A percentile compares a stretch with the other conserved stretches of the same genome.
phyloP scores from a whole-genome alignment of 2,888 invertebrate species.

The Pheosia gnoma region DNA sequence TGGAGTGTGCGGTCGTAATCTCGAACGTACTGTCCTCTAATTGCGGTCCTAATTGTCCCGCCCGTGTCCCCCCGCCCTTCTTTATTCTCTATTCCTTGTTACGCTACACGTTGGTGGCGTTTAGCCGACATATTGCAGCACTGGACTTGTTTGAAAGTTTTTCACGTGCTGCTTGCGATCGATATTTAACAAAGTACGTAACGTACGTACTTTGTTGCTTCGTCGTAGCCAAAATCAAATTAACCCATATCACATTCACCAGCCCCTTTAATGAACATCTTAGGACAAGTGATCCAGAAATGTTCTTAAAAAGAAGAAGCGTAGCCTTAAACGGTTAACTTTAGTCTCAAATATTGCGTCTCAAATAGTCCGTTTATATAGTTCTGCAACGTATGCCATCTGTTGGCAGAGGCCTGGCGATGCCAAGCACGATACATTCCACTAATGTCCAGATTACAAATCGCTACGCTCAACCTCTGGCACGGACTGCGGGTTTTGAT shows the following conservation, averaged over 20 bases:
- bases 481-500: conserved; percentile 39
- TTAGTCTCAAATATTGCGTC: conserved; percentile 1
- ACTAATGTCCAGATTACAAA: conserved; percentile 70
- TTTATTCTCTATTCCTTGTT: conserved; percentile 56
- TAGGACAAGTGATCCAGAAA: no score
- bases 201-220: no score
- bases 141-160: not conserved
- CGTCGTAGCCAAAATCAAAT: no score
- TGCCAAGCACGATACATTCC: conserved; percentile 62
- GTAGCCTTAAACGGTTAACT: not conserved
- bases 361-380: conserved; percentile 17
- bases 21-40: conserved; percentile 82
- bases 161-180: not conserved
- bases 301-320: no score
- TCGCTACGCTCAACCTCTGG: conserved; percentile 51
- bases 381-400: conserved; percentile 55
- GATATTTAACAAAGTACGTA: not conserved
- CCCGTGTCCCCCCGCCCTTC: conserved; percentile 51
- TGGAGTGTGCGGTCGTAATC: conserved; percentile 74
- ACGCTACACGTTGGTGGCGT: conserved; percentile 28
- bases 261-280: no score
- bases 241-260: no score
- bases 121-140: conserved; percentile 11
- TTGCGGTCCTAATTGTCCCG: conserved; percentile 81
- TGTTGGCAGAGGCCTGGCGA: conserved; percentile 51